Percentiles rank a stretch among this genome's conserved stretches.
Conservation (phyloP, 2,797 vertebrate genomes). For the Gymnothorax reevesii region DNA sequence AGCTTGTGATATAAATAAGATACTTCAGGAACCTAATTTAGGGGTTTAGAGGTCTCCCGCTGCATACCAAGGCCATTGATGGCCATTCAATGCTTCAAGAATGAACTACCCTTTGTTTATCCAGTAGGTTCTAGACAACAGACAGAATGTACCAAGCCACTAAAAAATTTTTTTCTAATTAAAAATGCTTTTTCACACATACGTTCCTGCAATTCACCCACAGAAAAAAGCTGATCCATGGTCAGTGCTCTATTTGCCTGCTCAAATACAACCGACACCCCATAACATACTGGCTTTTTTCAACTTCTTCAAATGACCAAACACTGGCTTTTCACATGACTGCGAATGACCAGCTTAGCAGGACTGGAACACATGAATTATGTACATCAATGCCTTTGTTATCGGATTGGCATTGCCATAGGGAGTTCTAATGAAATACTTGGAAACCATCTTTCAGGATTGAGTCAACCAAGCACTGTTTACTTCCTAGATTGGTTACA, state of each 20-base stretch:
- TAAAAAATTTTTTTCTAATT: background rate
- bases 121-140: background rate
- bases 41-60: background rate
- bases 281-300: background rate
- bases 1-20: background rate
- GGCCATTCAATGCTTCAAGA: background rate
- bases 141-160: background rate
- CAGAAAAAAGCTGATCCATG: background rate
- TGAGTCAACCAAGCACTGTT: background rate
- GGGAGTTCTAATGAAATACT: constrained; percentile 15
- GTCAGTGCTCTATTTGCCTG: background rate
- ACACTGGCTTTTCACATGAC: background rate
- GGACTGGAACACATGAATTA: background rate
- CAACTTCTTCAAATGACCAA: too few relatives aligned
- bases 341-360: background rate
- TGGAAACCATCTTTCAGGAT: background rate
- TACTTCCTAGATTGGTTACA: background rate
- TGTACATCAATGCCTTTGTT: constrained; percentile 8
- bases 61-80: background rate
- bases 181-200: background rate
- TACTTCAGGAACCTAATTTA: background rate
- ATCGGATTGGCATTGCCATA: background rate
- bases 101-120: background rate
- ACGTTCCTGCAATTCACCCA: background rate
- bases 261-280: background rate